Evolutionary conservation across 2,113 vertebrate genomes (phyloP).

Genomic region (Ciconia boyciana): DNA sequence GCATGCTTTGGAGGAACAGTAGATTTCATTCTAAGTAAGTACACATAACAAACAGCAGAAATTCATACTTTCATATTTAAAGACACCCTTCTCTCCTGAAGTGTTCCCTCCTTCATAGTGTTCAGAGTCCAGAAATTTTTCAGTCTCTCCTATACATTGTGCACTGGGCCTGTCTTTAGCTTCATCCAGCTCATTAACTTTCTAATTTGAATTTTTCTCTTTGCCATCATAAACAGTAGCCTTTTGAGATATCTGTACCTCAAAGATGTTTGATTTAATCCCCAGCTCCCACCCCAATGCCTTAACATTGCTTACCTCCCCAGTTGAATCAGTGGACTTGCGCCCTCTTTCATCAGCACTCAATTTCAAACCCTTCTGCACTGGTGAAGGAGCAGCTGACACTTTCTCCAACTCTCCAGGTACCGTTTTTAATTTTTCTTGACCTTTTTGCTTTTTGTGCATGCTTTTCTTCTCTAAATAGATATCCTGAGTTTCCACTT

Average conservation of each 20-base stretch:
- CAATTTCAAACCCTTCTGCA: conserved; percentile 57
- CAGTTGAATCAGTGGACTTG: conserved; percentile 72
- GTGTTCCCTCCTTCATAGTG: neutral
- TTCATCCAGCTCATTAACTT: neutral
- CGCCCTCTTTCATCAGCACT: conserved; percentile 56
- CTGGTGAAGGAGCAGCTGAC: neutral
- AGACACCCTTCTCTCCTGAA: neutral
- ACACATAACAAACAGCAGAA: neutral
- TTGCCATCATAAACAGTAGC: neutral
- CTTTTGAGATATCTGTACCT: neutral
- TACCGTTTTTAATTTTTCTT: conserved; percentile 67
- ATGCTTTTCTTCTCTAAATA: conserved; percentile 75
- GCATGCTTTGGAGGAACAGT: neutral
- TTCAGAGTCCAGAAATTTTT: neutral
- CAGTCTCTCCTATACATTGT: neutral
- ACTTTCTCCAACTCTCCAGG: conserved; percentile 66
- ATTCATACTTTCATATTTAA: neutral
- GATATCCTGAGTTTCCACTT: conserved; percentile 72
- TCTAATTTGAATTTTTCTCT: neutral
- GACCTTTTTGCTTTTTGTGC: conserved; percentile 68
- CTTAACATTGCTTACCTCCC: conserved; percentile 62
- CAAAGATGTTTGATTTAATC: neutral
- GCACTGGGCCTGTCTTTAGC: neutral
- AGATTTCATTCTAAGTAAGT: neutral
- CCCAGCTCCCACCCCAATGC: neutral